These are phyloP conservation scores for Iphiclides podalirius DNA, from an alignment of 2,888 invertebrate genomes.

Conservation along the genomic window DNA sequence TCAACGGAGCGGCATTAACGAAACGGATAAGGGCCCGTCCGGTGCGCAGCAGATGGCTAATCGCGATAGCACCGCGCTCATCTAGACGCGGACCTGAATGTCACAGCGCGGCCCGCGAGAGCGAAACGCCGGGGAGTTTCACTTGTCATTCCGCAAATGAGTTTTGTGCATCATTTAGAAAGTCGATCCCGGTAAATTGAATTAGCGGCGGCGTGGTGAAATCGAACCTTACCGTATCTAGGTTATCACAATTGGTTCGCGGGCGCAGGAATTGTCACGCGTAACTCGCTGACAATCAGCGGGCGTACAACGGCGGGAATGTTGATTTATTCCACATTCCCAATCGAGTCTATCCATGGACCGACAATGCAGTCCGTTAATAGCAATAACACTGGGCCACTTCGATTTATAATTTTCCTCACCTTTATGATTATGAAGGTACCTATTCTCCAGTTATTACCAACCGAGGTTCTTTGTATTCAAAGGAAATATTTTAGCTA, in stretches of 20 bases:
- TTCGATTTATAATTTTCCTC: not conserved
- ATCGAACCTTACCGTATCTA: conserved; percentile 26
- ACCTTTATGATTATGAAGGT: too few relatives aligned
- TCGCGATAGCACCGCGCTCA: conserved; percentile 52
- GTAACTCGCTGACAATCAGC: conserved; percentile 4
- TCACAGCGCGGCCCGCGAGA: conserved; percentile 55
- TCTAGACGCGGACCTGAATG: conserved; percentile 58
- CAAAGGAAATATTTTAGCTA: too few relatives aligned
- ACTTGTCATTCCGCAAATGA: conserved; percentile 71
- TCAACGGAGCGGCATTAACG: conserved; percentile 40
- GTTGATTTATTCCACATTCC: not conserved
- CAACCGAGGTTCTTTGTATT: too few relatives aligned
- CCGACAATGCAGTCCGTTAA: not conserved
- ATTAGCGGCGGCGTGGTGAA: conserved; percentile 44
- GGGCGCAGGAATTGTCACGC: conserved; percentile 16
- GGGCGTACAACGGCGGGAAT: conserved; percentile 2
- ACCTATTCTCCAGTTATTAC: too few relatives aligned
- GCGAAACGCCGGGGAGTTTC: conserved; percentile 52
- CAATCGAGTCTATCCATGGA: not conserved
- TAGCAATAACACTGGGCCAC: not conserved
- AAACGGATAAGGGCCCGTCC: conserved; percentile 42
- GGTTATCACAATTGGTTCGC: conserved; percentile 19
- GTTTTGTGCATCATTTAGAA: conserved; percentile 73
- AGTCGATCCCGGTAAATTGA: conserved; percentile 60
- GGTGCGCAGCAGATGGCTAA: conserved; percentile 48